Base-by-base conservation (phyloP, 2,113 vertebrate species). In the Nyctereutes procyonoides region DNA sequence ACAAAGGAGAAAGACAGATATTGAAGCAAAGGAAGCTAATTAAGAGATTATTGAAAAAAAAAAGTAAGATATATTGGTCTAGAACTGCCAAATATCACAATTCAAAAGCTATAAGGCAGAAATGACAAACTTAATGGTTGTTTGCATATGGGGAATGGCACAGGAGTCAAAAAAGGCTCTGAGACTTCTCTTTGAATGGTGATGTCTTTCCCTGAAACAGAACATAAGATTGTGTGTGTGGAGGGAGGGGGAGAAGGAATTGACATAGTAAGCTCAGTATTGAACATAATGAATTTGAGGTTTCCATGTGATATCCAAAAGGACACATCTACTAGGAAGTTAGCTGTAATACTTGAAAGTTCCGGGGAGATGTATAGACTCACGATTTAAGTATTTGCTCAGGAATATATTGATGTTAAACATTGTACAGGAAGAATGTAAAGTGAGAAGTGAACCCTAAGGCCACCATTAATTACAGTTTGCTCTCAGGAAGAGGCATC, bases 241-340 rank as follows among this genome's bases (percentile, higher is more conserved):
- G 20, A n/a, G 13, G 16, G 4, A 4, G 0, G 10, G 0, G 48
- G 4, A 8, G 1, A 7, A 2, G 3, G 4, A 35, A 11, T 1
- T 60, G 32, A 62, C 17, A 90, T 19, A 48, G 22, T 79, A 51
- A 77, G 28, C 20, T 90, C 38, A 43, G 51, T 24, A 19, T 3
- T 38, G 5, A 90, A 5, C 51, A 14, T 5, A 30, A 0, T 30
- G 55, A 84, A 30, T 26, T 19, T 28, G 22, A 74, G 17, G 26
- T 93, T 80, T 69, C 38, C 67, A 8, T 74, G 51, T 43, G 63
- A 20, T 32, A 38, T 43, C 15, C 16, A 60, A 60, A 93, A 79
- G 28, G 30, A 87, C 79, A 51, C 3, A 51, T 3, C 32, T 10
- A 62, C 8, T 22, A 80, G 30, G 16, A 17, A 56, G 17, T n/a